These are phyloP conservation scores for Schizopygopsis malacanthus DNA, from an alignment of 2,797 vertebrate species.

Conservation along the genomic window DNA sequence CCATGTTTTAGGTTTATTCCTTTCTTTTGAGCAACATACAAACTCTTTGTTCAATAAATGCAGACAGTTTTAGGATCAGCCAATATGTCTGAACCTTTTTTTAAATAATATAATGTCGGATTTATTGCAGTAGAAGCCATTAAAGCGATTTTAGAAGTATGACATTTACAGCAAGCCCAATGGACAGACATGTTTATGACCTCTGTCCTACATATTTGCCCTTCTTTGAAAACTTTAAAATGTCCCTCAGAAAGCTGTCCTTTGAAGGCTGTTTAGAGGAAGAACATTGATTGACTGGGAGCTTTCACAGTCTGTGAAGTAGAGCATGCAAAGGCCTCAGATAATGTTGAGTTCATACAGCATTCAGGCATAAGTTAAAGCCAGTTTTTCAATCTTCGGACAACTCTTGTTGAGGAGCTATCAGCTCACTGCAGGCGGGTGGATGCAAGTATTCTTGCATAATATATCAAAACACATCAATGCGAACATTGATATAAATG, in stretches of 20 bases:
- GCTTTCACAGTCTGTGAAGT: slow-evolving; percentile 59
- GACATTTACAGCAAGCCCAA: background rate
- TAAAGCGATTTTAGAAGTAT: background rate
- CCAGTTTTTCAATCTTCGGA: slow-evolving; percentile 34
- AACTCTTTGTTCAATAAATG: background rate
- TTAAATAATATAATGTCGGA: background rate
- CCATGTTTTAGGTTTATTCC: slow-evolving; percentile 2
- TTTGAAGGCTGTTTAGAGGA: slow-evolving; percentile 44
- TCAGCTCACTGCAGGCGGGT: slow-evolving; percentile 36
- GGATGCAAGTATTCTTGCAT: slow-evolving; percentile 31
- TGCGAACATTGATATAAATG: background rate
- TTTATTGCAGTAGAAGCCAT: background rate
- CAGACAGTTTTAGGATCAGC: background rate
- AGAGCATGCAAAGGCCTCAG: slow-evolving; percentile 58
- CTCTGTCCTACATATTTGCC: background rate
- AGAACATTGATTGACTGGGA: slow-evolving; percentile 56
- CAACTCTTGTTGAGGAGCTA: slow-evolving; percentile 33
- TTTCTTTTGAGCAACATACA: background rate
- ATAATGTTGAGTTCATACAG: slow-evolving; percentile 58
- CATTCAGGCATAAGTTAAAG: slow-evolving; percentile 56
- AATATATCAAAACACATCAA: slow-evolving; percentile 18
- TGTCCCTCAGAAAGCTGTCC: slow-evolving; percentile 19
- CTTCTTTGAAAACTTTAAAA: slow-evolving; percentile 28
- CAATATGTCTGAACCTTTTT: background rate
- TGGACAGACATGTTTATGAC: background rate